Percentiles rank a stretch among this genome's conserved stretches.
Conservation (phyloP, 2,113 vertebrate genomes). For the Odobenus rosmarus region DNA sequence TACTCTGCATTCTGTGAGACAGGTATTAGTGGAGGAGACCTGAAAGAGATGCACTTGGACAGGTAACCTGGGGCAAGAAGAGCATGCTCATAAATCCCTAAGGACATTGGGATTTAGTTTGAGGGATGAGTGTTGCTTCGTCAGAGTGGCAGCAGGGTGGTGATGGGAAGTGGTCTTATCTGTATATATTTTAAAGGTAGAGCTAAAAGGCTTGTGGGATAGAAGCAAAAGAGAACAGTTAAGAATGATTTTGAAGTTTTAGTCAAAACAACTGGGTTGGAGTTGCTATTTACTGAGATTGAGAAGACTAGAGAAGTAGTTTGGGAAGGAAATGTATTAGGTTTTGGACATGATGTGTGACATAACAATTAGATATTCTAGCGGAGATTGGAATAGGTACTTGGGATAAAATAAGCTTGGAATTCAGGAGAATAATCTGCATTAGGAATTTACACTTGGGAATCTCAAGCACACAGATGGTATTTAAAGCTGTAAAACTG, state of each 20-base stretch:
- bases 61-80: not conserved
- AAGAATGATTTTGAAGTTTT: not conserved
- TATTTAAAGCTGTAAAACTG: not conserved
- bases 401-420: conserved; percentile 3
- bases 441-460: not conserved
- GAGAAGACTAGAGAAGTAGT: not conserved
- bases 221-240: not conserved
- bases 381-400: not conserved
- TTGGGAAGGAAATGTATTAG: not conserved
- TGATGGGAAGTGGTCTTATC: not conserved
- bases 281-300: not conserved
- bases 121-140: not conserved
- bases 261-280: not conserved
- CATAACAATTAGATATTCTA: not conserved
- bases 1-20: not conserved
- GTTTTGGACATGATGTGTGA: not conserved
- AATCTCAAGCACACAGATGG: not conserved
- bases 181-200: not conserved
- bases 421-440: not conserved
- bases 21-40: not conserved
- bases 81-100: not conserved
- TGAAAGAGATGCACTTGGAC: not conserved
- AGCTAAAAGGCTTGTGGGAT: not conserved
- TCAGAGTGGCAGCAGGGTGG: not conserved
- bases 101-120: not conserved